Conservation (phyloP, 2,888 invertebrate species). For the Serrognathus titanus region DNA sequence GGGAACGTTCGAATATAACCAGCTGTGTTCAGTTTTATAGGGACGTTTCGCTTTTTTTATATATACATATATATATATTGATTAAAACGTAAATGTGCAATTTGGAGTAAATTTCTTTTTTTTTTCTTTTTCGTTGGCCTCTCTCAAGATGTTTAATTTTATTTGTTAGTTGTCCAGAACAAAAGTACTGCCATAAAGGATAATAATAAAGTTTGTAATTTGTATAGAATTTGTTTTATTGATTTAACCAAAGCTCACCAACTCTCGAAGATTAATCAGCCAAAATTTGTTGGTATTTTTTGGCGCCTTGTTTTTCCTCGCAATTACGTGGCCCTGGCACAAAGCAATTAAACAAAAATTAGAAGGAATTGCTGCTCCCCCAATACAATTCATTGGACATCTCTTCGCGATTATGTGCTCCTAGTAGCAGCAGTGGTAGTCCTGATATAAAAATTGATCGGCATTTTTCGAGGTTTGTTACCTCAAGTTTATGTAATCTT, state of each 20-base stretch:
- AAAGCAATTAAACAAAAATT: no score
- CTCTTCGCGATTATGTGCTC: no score
- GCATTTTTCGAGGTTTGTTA: no score
- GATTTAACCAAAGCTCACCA: neutral
- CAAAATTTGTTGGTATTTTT: no score
- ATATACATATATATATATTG: constrained; percentile 10
- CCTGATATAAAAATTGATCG: no score
- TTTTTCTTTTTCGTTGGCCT: constrained; percentile 4
- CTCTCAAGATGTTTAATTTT: constrained; percentile 10
- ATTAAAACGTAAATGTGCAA: constrained; percentile 16
- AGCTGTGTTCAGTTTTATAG: constrained; percentile 29
- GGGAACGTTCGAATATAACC: constrained; percentile 18
- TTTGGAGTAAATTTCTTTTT: constrained; percentile 7
- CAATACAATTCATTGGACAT: no score
- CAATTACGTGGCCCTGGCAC: no score
- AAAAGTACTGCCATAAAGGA: constrained; percentile 20
- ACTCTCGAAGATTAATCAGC: no score
- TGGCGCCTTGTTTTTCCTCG: no score
- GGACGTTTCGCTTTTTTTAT: constrained; percentile 16
- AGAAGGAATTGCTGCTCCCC: no score
- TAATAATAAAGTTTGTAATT: constrained; percentile 19
- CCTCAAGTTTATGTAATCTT: no score
- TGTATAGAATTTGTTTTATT: constrained; percentile 6
- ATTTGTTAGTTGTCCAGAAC: constrained; percentile 6
- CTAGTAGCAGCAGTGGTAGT: no score